Evolutionary conservation across 2,888 invertebrate genomes (phyloP), one percentile per base, ranked within the genome.

Genomic region (Ditula angustiorana): DNA sequence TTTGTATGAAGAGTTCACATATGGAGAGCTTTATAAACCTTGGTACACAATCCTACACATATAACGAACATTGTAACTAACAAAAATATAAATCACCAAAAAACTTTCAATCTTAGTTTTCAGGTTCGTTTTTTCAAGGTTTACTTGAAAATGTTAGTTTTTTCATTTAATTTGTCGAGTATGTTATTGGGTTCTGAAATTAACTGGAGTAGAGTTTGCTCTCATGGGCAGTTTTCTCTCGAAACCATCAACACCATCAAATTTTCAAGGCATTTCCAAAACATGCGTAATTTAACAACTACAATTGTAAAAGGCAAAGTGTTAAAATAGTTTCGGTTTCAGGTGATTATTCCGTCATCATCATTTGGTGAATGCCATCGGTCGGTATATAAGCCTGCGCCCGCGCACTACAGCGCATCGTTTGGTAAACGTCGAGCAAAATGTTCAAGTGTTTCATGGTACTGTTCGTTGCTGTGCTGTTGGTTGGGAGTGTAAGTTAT

Each of bases 371-470:
- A 10, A 2, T 3, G 11, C 8, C 41, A 41, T 41, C 19, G 8
- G 26, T 5, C 28, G 23, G 23, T 53, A 53, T 53, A 53, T 35
- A 53, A 53, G 35, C 8, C 23, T 21, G 21, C 53, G 53, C n/a
- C 1, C 5, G 35, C 35, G 53, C 52, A 33, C 1, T 0, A 1
- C n/a, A 3, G 4, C 35, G 23, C 33, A 23, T 35, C 33, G 35
- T 53, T 53, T 35, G 3, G 1, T 8, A 23, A 35, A 53, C 33
- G 23, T 8, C 11, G 5, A 63, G n/a, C 57, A 44, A 44, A n/a
- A 63, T 63, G 63, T 63, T 58, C 57, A 63, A 63, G 57, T 44
- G 44, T 26, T 63, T 58, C 33, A 5, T 58, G 41, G 63, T 63
- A 19, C 13, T 63, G 24, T 63, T 63, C 21, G 41, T 63, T 8